Percentiles rank a stretch among this genome's conserved stretches.
phyloP scores from a whole-genome alignment of 2,888 invertebrate species.

The Synanthedon vespiformis region DNA sequence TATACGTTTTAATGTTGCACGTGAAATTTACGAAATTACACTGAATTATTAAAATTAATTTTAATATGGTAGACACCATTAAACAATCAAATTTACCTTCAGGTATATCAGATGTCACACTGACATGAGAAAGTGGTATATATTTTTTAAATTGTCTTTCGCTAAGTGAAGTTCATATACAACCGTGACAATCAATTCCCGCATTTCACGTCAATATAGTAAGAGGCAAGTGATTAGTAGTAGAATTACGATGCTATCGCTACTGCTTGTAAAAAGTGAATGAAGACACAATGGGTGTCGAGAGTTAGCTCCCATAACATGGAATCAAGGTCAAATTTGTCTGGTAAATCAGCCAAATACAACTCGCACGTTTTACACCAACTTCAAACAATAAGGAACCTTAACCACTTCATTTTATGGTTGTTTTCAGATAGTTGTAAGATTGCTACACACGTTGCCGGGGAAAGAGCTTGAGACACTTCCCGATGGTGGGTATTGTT shows the following conservation, averaged over 20 bases:
- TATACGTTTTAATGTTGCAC: slow-evolving; percentile 38
- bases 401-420: neutral
- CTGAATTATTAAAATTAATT: slow-evolving; percentile 28
- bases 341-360: slow-evolving; percentile 47
- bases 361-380: slow-evolving; percentile 13
- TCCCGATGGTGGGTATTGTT: slow-evolving; percentile 54
- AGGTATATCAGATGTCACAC: too few relatives aligned
- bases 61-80: neutral
- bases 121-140: too few relatives aligned
- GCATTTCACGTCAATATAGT: neutral
- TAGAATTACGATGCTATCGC: slow-evolving; percentile 13
- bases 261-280: slow-evolving; percentile 39
- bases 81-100: too few relatives aligned
- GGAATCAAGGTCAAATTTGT: slow-evolving; percentile 63
- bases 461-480: slow-evolving; percentile 53
- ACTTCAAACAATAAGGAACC: neutral
- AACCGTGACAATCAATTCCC: neutral
- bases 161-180: too few relatives aligned
- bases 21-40: slow-evolving; percentile 25
- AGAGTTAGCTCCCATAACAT: slow-evolving; percentile 41
- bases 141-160: too few relatives aligned
- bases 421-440: neutral
- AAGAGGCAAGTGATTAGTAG: neutral
- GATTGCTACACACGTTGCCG: neutral
- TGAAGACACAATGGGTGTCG: slow-evolving; percentile 45